Percentiles rank a stretch among this genome's conserved stretches.
Evolutionary conservation across 2,113 vertebrate genomes (phyloP).

Genomic region (Jaculus jaculus): DNA sequence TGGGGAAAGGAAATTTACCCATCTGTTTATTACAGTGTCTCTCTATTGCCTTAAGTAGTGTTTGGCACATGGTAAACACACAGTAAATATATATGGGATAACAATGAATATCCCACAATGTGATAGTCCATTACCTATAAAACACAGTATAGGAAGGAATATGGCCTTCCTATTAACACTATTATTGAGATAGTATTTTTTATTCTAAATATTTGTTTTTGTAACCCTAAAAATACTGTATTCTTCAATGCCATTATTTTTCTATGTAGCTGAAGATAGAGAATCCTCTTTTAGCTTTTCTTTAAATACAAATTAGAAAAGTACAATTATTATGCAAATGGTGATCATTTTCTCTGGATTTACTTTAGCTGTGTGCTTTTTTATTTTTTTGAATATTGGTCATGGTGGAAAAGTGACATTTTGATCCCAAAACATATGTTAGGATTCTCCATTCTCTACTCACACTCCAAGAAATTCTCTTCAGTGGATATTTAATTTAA

Average conservation of each 20-base stretch:
- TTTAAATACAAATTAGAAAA: background rate
- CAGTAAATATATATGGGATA: no score
- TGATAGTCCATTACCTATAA: background rate
- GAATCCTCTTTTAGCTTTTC: background rate
- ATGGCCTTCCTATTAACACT: background rate
- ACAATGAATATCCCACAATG: background rate
- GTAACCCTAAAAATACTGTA: background rate
- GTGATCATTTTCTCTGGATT: conserved; percentile 16
- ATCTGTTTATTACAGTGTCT: background rate
- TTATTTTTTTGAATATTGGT: background rate
- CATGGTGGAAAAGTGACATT: background rate
- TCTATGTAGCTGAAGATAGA: background rate
- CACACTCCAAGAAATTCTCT: background rate
- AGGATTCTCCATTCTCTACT: conserved; percentile 2
- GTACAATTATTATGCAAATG: background rate
- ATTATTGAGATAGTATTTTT: background rate
- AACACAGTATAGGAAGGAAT: background rate
- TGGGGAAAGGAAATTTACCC: background rate
- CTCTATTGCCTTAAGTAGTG: background rate
- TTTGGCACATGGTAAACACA: no score
- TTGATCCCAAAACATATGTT: conserved; percentile 14
- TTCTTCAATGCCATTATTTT: background rate
- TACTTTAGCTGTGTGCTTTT: conserved; percentile 23
- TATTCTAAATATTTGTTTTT: conserved; percentile 37
- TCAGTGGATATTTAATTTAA: conserved; percentile 30